These are phyloP conservation scores for Melanerpes formicivorus DNA, from an alignment of 2,113 vertebrate species.

Conservation along the genomic window DNA sequence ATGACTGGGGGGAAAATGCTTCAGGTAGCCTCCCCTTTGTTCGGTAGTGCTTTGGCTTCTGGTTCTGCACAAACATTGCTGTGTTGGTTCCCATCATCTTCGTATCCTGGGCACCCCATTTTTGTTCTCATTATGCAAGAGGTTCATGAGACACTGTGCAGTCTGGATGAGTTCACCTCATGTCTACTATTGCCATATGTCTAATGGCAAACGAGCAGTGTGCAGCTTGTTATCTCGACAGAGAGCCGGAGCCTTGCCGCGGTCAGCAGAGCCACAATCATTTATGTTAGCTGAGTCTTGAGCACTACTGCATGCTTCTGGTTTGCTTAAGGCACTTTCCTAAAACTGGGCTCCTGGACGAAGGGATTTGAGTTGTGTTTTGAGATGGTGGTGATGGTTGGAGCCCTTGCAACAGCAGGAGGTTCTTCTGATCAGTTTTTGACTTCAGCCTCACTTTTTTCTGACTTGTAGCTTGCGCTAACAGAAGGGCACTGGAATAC, in stretches of 20 bases:
- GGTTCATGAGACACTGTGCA: background rate
- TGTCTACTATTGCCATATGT: background rate
- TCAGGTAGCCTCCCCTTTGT: fast-evolving
- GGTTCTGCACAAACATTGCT: fast-evolving
- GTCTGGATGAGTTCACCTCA: background rate
- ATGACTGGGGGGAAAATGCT: background rate
- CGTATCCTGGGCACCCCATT: background rate
- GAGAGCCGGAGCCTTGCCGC: background rate
- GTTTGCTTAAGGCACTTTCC: background rate
- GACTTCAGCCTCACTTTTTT: background rate
- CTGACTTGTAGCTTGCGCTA: background rate
- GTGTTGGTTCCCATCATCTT: background rate
- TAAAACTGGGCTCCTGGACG: background rate
- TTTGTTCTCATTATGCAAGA: background rate
- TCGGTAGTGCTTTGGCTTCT: background rate
- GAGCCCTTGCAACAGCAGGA: background rate
- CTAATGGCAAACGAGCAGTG: background rate
- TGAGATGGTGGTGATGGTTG: background rate
- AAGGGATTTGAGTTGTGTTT: background rate
- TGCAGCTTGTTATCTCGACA: background rate
- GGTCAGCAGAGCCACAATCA: fast-evolving
- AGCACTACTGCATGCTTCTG: background rate
- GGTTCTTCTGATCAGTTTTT: background rate
- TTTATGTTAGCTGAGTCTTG: background rate
- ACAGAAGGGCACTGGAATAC: background rate